Evolutionary conservation across 1,140 invertebrate species (phyloP).

Genomic region (Tetranychus urticae): DNA sequence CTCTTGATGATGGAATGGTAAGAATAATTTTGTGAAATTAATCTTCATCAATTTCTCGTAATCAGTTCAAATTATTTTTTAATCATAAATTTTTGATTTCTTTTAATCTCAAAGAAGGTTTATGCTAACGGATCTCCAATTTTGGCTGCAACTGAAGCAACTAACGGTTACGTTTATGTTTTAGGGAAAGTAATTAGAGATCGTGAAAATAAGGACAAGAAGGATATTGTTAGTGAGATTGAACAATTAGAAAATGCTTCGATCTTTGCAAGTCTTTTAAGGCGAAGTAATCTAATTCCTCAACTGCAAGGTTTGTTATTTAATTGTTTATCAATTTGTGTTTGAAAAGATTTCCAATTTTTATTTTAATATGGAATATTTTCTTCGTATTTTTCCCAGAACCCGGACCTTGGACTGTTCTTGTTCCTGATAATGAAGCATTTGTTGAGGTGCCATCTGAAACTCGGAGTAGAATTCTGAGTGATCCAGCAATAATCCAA

Average conservation of each 20-base stretch:
- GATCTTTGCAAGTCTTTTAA: too few relatives aligned
- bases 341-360: neutral
- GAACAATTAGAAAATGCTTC: too few relatives aligned
- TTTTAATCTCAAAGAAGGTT: conserved; percentile 12
- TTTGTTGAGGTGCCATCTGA: conserved; percentile 17
- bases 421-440: conserved; percentile 28
- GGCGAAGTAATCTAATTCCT: too few relatives aligned
- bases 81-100: neutral
- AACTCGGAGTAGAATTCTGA: neutral
- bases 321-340: neutral
- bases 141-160: conserved; percentile 17
- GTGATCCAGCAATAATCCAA: neutral
- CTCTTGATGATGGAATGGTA: conserved; percentile 11
- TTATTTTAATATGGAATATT: neutral
- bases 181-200: conserved; percentile 19
- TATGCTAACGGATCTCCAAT: conserved; percentile 19
- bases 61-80: neutral
- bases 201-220: neutral
- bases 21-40: neutral
- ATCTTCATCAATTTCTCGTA: neutral
- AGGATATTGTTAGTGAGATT: too few relatives aligned
- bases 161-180: conserved; percentile 23
- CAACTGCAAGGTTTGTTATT: too few relatives aligned
- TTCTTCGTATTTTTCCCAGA: neutral
- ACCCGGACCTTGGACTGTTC: conserved; percentile 25